These are phyloP conservation scores for Wiebesia pumilae DNA, from an alignment of 1,140 invertebrate species.

Conservation along the genomic window DNA sequence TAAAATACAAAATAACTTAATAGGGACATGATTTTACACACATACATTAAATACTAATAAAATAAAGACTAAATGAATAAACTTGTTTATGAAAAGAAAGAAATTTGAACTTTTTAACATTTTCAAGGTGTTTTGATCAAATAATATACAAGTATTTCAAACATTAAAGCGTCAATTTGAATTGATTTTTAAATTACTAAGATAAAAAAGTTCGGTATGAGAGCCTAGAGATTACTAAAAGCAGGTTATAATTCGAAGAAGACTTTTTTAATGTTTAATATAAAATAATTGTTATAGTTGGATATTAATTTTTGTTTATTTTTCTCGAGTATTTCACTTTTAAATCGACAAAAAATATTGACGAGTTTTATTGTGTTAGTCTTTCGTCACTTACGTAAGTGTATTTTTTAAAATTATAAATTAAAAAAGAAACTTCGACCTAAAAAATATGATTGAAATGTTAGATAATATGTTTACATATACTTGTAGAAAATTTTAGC, in stretches of 20 bases:
- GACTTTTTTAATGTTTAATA: too few species aligned
- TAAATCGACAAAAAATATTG: neutral
- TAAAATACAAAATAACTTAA: neutral
- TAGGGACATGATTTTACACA: neutral
- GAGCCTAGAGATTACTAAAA: neutral
- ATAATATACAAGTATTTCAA: neutral
- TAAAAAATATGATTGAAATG: constrained; percentile 10
- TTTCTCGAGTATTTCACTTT: too few species aligned
- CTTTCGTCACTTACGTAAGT: neutral
- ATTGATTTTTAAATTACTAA: too few species aligned
- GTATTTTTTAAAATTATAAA: neutral
- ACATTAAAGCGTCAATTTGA: neutral
- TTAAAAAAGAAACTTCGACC: constrained; percentile 8
- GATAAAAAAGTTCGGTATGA: too few species aligned
- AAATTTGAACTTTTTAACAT: neutral
- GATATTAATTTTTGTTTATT: too few species aligned
- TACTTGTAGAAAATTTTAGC: neutral
- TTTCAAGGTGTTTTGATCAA: neutral
- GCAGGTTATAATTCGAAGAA: too few species aligned
- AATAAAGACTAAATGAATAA: neutral
- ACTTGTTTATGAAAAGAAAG: neutral
- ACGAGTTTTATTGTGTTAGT: neutral
- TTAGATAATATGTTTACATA: neutral
- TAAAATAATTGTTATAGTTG: too few species aligned
- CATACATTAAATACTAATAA: neutral